These are phyloP conservation scores for Gymnosoma rotundatum DNA, from an alignment of 2,888 invertebrate species.

Conservation along the genomic window DNA sequence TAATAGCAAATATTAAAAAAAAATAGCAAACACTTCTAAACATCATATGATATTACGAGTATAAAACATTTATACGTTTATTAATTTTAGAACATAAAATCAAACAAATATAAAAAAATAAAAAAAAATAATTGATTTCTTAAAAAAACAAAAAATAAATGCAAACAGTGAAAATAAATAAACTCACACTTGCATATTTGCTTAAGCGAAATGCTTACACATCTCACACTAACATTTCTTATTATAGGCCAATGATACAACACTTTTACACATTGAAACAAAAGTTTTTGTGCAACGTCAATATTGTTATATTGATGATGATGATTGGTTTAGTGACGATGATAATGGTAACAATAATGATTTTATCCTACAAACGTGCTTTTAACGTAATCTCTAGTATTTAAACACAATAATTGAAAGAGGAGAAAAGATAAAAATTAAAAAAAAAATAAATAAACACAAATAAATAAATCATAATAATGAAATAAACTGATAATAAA, in stretches of 20 bases:
- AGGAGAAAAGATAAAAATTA: not conserved
- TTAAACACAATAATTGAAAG: conserved; percentile 73
- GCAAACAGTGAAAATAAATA: conserved; percentile 25
- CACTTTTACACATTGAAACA: conserved; percentile 4
- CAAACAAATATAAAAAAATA: conserved; percentile 19
- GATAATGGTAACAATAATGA: conserved; percentile 59
- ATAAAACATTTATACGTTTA: not conserved
- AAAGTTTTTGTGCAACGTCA: conserved; percentile 55
- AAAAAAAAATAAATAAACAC: conserved; percentile 18
- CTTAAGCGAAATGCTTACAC: conserved; percentile 1
- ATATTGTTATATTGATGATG: conserved; percentile 17
- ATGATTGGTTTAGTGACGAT: conserved; percentile 30
- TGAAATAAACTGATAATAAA: conserved; percentile 48
- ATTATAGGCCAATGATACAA: conserved; percentile 10
- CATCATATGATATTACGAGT: not conserved
- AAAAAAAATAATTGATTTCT: not conserved
- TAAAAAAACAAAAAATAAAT: not conserved
- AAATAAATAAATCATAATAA: conserved; percentile 52
- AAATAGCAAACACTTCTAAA: not conserved
- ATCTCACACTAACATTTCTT: not conserved
- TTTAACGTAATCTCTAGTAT: conserved; percentile 75
- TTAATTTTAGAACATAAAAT: not conserved
- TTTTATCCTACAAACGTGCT: conserved; percentile 74
- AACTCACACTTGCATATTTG: not conserved
- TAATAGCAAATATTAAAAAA: not conserved